These are phyloP conservation scores for Tenthredo livida DNA, from an alignment of 2,888 invertebrate genomes.

Conservation along the genomic window DNA sequence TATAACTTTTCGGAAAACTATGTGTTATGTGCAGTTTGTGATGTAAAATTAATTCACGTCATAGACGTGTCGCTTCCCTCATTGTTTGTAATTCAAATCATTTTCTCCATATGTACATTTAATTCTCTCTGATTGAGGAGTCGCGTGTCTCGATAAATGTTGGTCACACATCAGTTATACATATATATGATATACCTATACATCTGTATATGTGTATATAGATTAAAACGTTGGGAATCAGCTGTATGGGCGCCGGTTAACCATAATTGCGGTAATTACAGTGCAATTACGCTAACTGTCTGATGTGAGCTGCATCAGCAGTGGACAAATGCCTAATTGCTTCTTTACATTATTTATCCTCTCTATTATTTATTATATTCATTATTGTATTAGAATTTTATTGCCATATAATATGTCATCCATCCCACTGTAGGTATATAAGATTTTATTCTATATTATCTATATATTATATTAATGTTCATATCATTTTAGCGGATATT, in stretches of 20 bases:
- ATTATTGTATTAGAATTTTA: background rate
- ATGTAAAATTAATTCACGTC: background rate
- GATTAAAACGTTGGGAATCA: slow-evolving; percentile 6
- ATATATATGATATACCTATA: background rate
- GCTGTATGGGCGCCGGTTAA: slow-evolving; percentile 20
- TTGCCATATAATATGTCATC: background rate
- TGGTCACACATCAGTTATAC: background rate
- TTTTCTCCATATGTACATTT: background rate
- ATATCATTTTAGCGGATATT: slow-evolving; percentile 66
- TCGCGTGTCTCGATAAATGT: slow-evolving; percentile 27
- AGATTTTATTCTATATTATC: background rate
- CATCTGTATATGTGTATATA: background rate
- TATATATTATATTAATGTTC: background rate
- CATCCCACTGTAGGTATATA: background rate
- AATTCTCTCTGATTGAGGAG: slow-evolving; percentile 22
- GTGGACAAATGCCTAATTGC: slow-evolving; percentile 29
- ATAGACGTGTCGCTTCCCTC: background rate
- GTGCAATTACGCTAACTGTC: slow-evolving; percentile 16
- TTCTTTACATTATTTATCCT: background rate
- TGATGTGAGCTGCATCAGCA: background rate
- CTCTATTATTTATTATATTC: background rate
- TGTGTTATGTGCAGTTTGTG: background rate
- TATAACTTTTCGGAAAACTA: no score
- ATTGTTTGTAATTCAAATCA: slow-evolving; percentile 6
- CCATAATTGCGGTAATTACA: slow-evolving; percentile 27